Base-by-base conservation (phyloP, 2,888 invertebrate species). In the Xanthorhoe designata region DNA sequence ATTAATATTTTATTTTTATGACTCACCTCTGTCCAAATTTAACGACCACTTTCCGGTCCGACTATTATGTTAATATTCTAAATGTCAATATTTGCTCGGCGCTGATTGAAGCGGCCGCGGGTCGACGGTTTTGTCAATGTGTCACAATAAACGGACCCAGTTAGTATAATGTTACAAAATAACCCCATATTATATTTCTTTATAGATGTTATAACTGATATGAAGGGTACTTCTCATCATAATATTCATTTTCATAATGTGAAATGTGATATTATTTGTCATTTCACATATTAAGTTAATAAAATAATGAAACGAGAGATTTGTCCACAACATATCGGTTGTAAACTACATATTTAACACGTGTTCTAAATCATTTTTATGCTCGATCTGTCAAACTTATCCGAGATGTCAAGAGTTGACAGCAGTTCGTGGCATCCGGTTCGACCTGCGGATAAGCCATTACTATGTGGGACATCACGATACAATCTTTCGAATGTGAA, bases 1-100 rank as follows among this genome's bases (percentile, higher is more conserved):
- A 88, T 89, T 89, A 86, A 91, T 91, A 90, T 90, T 91, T 90
- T 88, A 88, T 89, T 87, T 91, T 91, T 89, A 90, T 85, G 75
- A 77, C 75, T 78, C 73, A 75, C 81, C 83, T 83, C 86, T 83
- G 83, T 84, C 86, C 81, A 81, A 82, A 81, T 85, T 87, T 87
- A 88, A 91, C 84, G 87, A 84, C 81, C 85, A 79, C 83, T 89
- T 90, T 90, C 91, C 92, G 89, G 89, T 84, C 83, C 75, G 81
- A 79, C 76, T 79, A 85, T 83, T 81, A 78, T 78, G 78, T 65
- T 83, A 79, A 85, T 84, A 86, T 86, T 88, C 82, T 80, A 81
- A 86, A 86, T 84, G 83, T 75, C 86, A 84, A 89, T 86, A 87
- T 87, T 90, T 85, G 82, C 75, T 82, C 73, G 76, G 81, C 80